These are phyloP conservation scores for Troglohyphantes excavatus DNA, from an alignment of 2,888 invertebrate genomes.

Conservation along the genomic window DNA sequence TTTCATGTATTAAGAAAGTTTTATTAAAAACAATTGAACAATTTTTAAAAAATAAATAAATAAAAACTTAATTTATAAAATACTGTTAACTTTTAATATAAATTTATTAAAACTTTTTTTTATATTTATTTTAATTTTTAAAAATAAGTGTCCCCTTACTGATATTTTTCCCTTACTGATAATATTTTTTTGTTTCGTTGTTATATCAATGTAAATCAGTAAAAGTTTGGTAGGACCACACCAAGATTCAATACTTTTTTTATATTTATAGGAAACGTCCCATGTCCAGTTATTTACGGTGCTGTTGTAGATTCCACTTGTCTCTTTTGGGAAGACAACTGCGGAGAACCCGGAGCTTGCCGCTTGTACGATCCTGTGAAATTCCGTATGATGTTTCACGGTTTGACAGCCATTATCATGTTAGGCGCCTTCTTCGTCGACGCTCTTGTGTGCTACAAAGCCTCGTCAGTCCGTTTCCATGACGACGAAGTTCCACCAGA, in stretches of 20 bases:
- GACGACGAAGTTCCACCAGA: constrained; percentile 84
- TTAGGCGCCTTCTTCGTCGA: constrained; percentile 94
- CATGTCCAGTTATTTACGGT: constrained; percentile 96
- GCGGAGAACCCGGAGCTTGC: constrained; percentile 91
- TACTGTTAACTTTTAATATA: too few species aligned
- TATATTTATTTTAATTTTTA: neutral
- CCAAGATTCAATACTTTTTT: too few species aligned
- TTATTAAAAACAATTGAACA: too few species aligned
- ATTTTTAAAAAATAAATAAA: too few species aligned
- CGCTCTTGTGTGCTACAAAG: constrained; percentile 93
- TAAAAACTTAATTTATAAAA: too few species aligned
- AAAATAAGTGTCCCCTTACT: neutral
- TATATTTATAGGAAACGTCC: constrained; percentile 88
- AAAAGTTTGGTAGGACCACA: too few species aligned
- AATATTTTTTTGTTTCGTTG: neutral
- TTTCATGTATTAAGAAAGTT: too few species aligned
- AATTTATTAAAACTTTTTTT: too few species aligned
- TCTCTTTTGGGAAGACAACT: constrained; percentile 91
- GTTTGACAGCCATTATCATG: constrained; percentile 92
- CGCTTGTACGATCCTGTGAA: constrained; percentile 91
- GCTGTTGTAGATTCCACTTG: constrained; percentile 96
- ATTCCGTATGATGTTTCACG: constrained; percentile 92
- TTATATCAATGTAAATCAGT: neutral
- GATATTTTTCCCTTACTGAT: neutral
- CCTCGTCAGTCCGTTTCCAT: constrained; percentile 89